Evolutionary conservation across 1,140 invertebrate genomes (phyloP), one percentile per base, ranked within the genome.

Genomic region (Meloidogyne exigua): DNA sequence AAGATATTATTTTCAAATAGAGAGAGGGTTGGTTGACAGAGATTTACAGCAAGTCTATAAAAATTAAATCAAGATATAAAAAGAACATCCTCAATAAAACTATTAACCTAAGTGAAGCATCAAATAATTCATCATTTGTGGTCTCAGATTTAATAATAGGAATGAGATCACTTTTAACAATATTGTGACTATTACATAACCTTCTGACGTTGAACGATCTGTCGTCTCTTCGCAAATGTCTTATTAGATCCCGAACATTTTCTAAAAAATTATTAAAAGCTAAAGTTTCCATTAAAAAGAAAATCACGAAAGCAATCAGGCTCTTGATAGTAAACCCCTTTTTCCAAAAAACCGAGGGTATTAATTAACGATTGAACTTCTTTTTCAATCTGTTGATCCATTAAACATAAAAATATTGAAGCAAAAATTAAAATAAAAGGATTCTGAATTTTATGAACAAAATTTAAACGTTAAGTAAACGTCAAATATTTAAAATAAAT

Each of bases 111-210:
- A 82, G 72, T 11, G 80, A 36, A 64, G 81, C 80, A 71, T 83
- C 80, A 25, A 82, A 82, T 11, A 82, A 63, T 44, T 82, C 77
- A 18, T 82, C 80, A 11, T 79, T 67, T 18, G 70, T 80, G 25
- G 63, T 62, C 2, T 62, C 42, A 57, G 71, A 80, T 13, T 68
- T 75, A 72, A 82, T 78, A 7, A 82, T 82, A n/a, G 80, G 80
- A 9, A 82, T 67, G 7, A 82, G 63, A 73, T 82, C 80, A 68
- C 66, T 81, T 39, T 79, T 82, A 26, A 82, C 62, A 69, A 82
- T 80, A 49, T 82, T 82, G 15, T 75, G 78, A 21, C 44, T 75
- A 49, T 57, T 65, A 36, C 77, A 79, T n/a, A 79, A 57, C n/a
- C 78, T 32, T n/a, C 77, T 13, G 23, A 79, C 76, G 7, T 32